Conservation (phyloP, 1,140 invertebrate species). For the Drosophila paulistorum region DNA sequence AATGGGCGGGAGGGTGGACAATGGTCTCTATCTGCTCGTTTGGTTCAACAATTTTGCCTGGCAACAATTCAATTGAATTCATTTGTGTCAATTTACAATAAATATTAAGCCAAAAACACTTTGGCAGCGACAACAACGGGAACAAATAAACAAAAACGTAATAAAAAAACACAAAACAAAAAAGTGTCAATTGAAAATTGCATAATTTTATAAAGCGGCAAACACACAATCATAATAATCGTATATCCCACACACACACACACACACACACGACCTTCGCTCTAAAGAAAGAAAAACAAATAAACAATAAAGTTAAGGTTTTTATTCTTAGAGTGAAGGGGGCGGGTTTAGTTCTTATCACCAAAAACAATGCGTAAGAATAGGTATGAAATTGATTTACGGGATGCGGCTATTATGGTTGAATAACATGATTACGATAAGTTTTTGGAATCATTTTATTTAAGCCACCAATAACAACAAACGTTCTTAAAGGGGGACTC, state of each 20-base stretch:
- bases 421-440: not conserved
- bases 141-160: constrained; percentile 3
- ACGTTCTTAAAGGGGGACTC: too few species aligned
- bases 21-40: constrained; percentile 20
- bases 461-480: not conserved
- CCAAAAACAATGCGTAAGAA: not conserved
- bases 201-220: constrained; percentile 59
- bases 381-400: constrained; percentile 6
- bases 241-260: not conserved
- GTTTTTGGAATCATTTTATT: not conserved
- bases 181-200: constrained; percentile 62
- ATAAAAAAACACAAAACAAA: constrained; percentile 34
- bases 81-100: constrained; percentile 79
- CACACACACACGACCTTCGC: constrained; percentile 48
- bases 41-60: constrained; percentile 47
- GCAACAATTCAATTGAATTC: constrained; percentile 77
- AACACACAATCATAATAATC: constrained; percentile 20
- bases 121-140: constrained; percentile 21
- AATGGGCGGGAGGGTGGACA: not conserved
- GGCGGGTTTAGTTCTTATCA: constrained; percentile 8
- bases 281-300: constrained; percentile 20
- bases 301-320: constrained; percentile 9
- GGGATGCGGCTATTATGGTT: not conserved
- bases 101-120: constrained; percentile 51
- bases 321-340: not conserved